Conservation (phyloP, 2,888 invertebrate genomes). For the Hydriomena furcata region DNA sequence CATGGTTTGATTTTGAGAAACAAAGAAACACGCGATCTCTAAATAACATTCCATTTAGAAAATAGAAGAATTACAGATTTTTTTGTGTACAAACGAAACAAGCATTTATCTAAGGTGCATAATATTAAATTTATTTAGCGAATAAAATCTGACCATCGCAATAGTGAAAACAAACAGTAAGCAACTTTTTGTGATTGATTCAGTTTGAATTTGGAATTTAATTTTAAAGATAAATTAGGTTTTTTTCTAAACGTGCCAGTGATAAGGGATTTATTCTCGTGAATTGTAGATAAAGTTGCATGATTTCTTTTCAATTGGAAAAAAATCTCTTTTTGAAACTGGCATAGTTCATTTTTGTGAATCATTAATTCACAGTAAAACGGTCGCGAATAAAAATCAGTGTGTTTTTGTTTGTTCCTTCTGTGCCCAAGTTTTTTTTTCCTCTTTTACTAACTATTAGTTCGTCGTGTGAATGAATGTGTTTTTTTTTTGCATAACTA, state of each 20-base stretch:
- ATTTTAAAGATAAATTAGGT: background rate
- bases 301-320: background rate
- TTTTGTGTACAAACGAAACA: slow-evolving; percentile 28
- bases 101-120: slow-evolving; percentile 26
- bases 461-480: slow-evolving; percentile 57
- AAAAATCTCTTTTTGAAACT: background rate
- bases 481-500: slow-evolving; percentile 40
- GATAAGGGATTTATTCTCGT: background rate
- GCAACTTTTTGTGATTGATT: slow-evolving; percentile 43
- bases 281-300: background rate
- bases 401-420: slow-evolving; percentile 35
- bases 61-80: slow-evolving; percentile 1
- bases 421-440: slow-evolving; percentile 43
- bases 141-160: slow-evolving; percentile 66
- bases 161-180: slow-evolving; percentile 29
- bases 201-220: slow-evolving; percentile 34
- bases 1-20: no score
- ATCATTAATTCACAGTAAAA: slow-evolving; percentile 14
- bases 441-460: slow-evolving; percentile 59
- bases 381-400: slow-evolving; percentile 33
- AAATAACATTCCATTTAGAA: slow-evolving; percentile 42
- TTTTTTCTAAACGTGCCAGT: background rate
- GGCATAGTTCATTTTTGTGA: background rate
- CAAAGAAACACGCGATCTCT: slow-evolving; percentile 42
- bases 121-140: slow-evolving; percentile 2